These are phyloP conservation scores for Entomyzon cyanotis DNA, from an alignment of 2,113 vertebrate genomes.

Conservation along the genomic window DNA sequence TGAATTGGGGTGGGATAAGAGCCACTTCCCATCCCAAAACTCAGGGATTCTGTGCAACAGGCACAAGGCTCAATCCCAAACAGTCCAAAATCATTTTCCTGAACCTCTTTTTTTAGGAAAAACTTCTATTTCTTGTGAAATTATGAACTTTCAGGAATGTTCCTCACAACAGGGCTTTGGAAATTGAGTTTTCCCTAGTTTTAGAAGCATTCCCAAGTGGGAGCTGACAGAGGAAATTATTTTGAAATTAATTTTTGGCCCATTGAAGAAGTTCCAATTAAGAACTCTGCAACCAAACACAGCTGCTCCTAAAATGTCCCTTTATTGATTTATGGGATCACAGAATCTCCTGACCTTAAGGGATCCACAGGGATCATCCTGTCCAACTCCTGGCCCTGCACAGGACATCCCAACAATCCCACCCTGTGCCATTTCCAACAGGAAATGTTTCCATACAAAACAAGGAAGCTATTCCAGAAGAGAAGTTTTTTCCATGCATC, in stretches of 20 bases:
- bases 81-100: rapidly evolving
- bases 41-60: neutral
- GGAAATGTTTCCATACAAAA: neutral
- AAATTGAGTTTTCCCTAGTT: neutral
- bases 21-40: neutral
- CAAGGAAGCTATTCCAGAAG: neutral
- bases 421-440: too few species aligned
- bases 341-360: neutral
- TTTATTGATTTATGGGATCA: neutral
- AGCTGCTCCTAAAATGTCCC: neutral
- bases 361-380: neutral
- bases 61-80: neutral
- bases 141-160: rapidly evolving
- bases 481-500: neutral
- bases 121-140: neutral
- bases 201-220: neutral
- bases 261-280: neutral
- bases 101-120: neutral
- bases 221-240: neutral
- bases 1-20: neutral
- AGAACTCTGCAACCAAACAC: neutral
- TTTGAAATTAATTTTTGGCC: neutral
- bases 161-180: rapidly evolving
- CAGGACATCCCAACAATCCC: neutral
- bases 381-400: neutral